Conservation (phyloP, 2,113 vertebrate species). For the Heteronetta atricapilla region DNA sequence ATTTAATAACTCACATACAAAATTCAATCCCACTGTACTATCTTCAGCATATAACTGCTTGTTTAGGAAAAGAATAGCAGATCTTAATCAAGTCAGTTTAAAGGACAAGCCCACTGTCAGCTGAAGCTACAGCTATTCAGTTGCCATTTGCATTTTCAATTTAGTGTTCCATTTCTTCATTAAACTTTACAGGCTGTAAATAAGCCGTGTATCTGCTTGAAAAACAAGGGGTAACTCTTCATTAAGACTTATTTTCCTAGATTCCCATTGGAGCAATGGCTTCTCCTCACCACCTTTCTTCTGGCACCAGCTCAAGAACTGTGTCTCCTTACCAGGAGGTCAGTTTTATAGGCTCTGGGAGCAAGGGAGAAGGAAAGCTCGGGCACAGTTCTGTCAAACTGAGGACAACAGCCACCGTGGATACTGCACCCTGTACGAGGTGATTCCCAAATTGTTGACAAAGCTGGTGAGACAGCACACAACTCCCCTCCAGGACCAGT, state of each 20-base stretch:
- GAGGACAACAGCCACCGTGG: not conserved
- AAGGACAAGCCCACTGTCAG: constrained; percentile 21
- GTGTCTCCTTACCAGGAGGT: not conserved
- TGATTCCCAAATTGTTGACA: not conserved
- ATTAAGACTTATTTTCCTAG: not conserved
- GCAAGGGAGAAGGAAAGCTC: not conserved
- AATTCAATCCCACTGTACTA: constrained; percentile 37
- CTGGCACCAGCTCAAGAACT: not conserved
- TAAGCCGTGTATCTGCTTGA: not conserved
- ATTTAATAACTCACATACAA: constrained; percentile 20
- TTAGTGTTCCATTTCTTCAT: not conserved
- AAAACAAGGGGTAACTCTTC: not conserved
- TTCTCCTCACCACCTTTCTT: not conserved
- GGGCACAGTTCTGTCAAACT: not conserved
- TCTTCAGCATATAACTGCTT: constrained; percentile 30
- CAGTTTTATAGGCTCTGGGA: not conserved
- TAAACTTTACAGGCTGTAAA: not conserved
- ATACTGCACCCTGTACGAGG: fast-evolving
- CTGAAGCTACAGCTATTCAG: not conserved
- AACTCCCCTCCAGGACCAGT: not conserved
- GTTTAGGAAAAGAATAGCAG: not conserved
- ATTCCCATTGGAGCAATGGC: fast-evolving
- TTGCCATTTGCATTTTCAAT: not conserved
- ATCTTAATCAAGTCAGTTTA: constrained; percentile 61
- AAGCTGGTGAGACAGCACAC: fast-evolving